Evolutionary conservation across 2,113 vertebrate species (phyloP), one percentile per base, ranked within the genome.

Genomic region (Coryphaenoides rupestris): DNA sequence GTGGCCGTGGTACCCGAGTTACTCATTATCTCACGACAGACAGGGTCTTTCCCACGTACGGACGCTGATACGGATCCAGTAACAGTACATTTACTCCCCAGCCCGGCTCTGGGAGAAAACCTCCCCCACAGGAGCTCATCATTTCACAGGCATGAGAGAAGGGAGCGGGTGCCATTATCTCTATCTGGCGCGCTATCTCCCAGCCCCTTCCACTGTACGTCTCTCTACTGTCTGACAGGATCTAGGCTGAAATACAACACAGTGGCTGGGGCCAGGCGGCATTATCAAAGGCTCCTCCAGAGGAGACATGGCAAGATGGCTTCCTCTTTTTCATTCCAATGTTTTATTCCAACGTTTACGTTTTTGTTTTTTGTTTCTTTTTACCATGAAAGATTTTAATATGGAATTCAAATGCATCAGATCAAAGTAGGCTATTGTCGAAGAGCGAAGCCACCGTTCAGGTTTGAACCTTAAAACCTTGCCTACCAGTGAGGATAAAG

Each of bases 91-190:
- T 62, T 58, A 75, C 57, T 40, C 50, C 70, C 59, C 69, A 53
- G 3, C 13, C 47, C 4, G 33, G 23, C 53, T 28, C 45, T 28
- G 17, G 9, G 26, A 55, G 50, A 23, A 72, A 81, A 75, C 60
- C 33, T 12, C 33, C 70, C 77, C 79, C 73, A 55, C 23, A 73
- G 73, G 79, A 74, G 54, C 58, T 60, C 55, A 71, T 80, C 67
- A 66, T 84, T 76, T 80, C 64, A 65, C 59, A 68, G 63, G 61
- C 75, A 76, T 79, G 68, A 69, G 73, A 80, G 60, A 58, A 78
- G 72, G 71, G 7, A 22, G 40, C 57, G 22, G 73, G 46, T 59
- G 59, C 65, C 47, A 76, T 86, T 79, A 82, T 77, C 73, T 77
- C 65, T 76, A 79, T 81, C 75, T 66, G 58, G 73, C 64, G 69